A percentile compares a stretch with the other conserved stretches of the same genome.
phyloP scores from a whole-genome alignment of 1,140 invertebrate genomes.

The Heliconius melpomene region DNA sequence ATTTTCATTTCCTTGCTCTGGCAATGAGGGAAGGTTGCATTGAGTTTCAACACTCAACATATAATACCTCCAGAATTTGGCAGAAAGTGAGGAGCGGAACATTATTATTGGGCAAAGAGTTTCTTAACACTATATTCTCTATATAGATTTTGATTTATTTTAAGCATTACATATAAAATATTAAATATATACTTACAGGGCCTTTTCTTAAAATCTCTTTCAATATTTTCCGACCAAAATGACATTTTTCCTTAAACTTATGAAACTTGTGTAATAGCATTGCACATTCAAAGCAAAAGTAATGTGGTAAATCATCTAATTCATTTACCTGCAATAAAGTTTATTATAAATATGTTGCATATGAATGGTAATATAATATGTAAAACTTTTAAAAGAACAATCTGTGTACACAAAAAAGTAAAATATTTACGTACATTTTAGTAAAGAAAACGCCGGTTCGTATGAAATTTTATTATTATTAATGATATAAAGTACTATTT shows the following conservation, averaged over 20 bases:
- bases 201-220: conserved; percentile 56
- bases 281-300: conserved; percentile 70
- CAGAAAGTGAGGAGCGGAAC: too few relatives aligned
- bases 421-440: too few relatives aligned
- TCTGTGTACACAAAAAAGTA: too few relatives aligned
- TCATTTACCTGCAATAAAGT: conserved; percentile 49
- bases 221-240: conserved; percentile 53
- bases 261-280: conserved; percentile 65
- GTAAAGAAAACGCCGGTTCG: background rate
- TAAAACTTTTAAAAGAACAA: too few relatives aligned
- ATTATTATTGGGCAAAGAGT: too few relatives aligned
- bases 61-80: too few relatives aligned
- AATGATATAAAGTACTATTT: background rate
- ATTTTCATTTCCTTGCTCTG: too few relatives aligned
- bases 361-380: too few relatives aligned
- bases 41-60: too few relatives aligned
- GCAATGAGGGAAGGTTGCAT: too few relatives aligned
- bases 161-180: background rate
- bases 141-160: background rate
- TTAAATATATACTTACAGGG: conserved; percentile 48
- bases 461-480: background rate
- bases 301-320: conserved; percentile 56
- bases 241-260: conserved; percentile 72
- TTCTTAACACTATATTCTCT: background rate
- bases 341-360: background rate